Base-by-base conservation (phyloP, 37 sponge, comb jelly and placozoan genomes). In the Beroe ovata region DNA sequence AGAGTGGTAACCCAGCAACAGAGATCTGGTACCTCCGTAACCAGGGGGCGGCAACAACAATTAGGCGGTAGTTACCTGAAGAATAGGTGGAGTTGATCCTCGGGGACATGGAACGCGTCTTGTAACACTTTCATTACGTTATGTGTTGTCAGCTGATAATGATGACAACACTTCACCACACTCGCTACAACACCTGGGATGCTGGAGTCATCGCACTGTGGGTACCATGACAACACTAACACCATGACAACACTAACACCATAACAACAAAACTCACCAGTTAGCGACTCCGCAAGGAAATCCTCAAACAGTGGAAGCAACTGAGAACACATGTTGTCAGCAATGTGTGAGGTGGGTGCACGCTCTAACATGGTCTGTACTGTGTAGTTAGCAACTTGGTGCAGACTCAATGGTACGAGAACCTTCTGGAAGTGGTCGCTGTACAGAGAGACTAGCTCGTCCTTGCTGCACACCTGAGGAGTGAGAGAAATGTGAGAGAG, bases 41-140 rank as follows among this genome's bases (percentile, higher is more conserved):
- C n/a, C n/a, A n/a, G n/a, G n/a, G n/a, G n/a, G n/a, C n/a, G n/a
- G n/a, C n/a, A n/a, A n/a, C n/a, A n/a, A n/a, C n/a, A n/a, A 47
- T 47, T 47, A 6, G 11, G 54, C 29, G 8, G 63, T 6, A 62
- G 3, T 62, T 40, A 77, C 84, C 84, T 77, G 84, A 77, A 77
- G 47, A 77, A 77, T 1, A 42, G 84, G 41, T 19, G 23, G 38
- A 23, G 23, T n/a, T 77, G 54, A 4, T 39, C 54, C 4, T 77
- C 84, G 41, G 84, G 84, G 25, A 77, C n/a, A 29, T 77, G 84
- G 28, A 77, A 77, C 14, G 84, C 84, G 25, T 77, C 54, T 54
- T 23, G 42, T 23, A 77, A n/a, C 16, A 33, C 36, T 25, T 77
- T 42, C 41, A 77, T 42, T 4, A 77, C 38, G 54, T 42, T 35